A percentile compares a stretch with the other conserved stretches of the same genome.
phyloP scores from a whole-genome alignment of 2,888 invertebrate genomes.

The Monopis laevigella region DNA sequence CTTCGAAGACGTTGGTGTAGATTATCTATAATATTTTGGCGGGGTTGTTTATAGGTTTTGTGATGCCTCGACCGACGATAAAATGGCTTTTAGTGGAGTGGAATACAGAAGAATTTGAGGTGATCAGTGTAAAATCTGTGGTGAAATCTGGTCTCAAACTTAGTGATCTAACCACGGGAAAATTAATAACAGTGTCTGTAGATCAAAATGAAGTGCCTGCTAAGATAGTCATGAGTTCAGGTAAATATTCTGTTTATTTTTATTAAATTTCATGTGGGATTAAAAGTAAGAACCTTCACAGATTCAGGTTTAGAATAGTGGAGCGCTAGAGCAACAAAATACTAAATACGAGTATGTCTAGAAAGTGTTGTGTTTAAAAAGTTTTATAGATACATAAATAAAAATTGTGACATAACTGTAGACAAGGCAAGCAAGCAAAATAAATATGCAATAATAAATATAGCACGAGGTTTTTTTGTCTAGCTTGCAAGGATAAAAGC shows the following conservation, averaged over 20 bases:
- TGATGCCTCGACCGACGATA: slow-evolving; percentile 3
- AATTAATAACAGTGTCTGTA: slow-evolving; percentile 22
- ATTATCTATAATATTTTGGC: background rate
- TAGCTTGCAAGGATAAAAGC: no score
- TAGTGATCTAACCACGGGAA: slow-evolving; percentile 20
- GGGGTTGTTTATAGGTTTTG: background rate
- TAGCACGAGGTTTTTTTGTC: no score
- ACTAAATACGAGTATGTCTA: no score
- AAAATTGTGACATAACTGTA: no score
- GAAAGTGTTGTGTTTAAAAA: no score
- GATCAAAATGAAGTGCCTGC: slow-evolving; percentile 22
- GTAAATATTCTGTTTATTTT: slow-evolving; percentile 27
- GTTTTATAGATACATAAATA: no score
- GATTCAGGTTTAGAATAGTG: no score
- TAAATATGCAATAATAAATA: no score
- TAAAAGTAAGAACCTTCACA: no score
- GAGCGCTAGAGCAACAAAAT: no score
- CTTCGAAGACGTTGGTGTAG: slow-evolving; percentile 1
- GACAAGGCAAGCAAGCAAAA: no score
- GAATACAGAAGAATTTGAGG: background rate
- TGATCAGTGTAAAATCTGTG: background rate
- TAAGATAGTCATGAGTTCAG: slow-evolving; percentile 28
- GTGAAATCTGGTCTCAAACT: slow-evolving; percentile 21
- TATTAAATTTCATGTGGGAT: no score
- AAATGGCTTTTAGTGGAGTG: slow-evolving; percentile 7